Percentiles rank a stretch among this genome's conserved stretches.
These are phyloP conservation scores for Prolemur simus DNA, from an alignment of 2,113 vertebrate genomes.

Conservation along the genomic window DNA sequence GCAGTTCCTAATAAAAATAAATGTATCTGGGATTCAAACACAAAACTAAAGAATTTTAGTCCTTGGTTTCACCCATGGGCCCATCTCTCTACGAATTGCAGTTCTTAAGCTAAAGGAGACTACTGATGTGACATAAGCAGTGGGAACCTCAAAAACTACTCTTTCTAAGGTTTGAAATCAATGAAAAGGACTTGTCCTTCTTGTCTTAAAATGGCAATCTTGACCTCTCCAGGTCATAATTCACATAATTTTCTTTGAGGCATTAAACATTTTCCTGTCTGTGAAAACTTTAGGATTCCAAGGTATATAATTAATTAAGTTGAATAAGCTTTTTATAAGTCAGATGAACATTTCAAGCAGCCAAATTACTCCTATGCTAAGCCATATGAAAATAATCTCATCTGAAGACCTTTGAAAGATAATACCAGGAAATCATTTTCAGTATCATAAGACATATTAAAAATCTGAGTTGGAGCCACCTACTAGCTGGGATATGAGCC, in stretches of 20 bases:
- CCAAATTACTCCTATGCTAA: not conserved
- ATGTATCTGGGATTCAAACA: not conserved
- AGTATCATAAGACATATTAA: not conserved
- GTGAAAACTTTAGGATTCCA: not conserved
- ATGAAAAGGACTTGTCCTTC: not conserved
- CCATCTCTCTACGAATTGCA: not conserved
- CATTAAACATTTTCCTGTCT: not conserved
- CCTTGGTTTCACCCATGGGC: not conserved
- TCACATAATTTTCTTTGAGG: not conserved
- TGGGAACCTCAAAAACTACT: not conserved
- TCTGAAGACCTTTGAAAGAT: not conserved
- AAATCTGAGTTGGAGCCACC: not conserved
- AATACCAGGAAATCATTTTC: not conserved
- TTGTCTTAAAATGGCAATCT: not conserved
- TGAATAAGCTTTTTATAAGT: slow-evolving; percentile 3
- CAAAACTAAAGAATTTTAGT: not conserved
- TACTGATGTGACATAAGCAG: not conserved
- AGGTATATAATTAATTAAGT: not conserved
- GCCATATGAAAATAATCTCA: not conserved
- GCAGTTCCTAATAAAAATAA: not conserved
- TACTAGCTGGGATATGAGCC: not conserved
- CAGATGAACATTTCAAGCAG: not conserved
- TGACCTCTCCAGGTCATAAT: not conserved
- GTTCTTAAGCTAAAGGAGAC: not conserved
- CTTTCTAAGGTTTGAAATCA: not conserved